Evolutionary conservation across 2,113 vertebrate species (phyloP), one percentile per base, ranked within the genome.

Genomic region (Platichthys stellatus): DNA sequence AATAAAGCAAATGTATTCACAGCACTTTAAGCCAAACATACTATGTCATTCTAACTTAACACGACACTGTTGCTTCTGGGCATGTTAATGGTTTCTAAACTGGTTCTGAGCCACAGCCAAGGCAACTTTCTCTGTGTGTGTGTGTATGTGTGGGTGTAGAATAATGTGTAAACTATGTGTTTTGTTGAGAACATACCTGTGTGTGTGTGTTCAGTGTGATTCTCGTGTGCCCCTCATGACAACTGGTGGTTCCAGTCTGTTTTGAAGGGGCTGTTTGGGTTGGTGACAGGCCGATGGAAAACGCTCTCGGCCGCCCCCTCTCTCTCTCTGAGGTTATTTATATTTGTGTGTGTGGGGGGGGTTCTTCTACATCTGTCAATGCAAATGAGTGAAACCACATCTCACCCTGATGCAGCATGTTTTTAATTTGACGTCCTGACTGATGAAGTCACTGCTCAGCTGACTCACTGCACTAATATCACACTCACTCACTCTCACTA

Each of bases 251-350:
- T 67, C 69, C 74, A 68, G 63, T 49, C 20, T 49, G 69, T 54
- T 76, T 74, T 81, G 47, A 38, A 60, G 72, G 59, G 57, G 15
- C 63, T 84, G 85, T 90, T 88, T 88, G 76, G 73, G 61, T 88
- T 72, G 64, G 72, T 38, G 80, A 72, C 61, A 23, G 65, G 56
- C 65, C 28, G 72, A 86, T 80, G 72, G 80, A 85, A 85, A 77
- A 53, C 54, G 64, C 76, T 84, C 35, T 40, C 17, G 9, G 69
- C 63, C 61, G 1, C 61, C 53, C 26, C 5, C 64, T 80, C 64
- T 21, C 3, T 28, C 65, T 28, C 26, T 31, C 65, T 53, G 23
- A 10, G 35, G 72, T 68, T 90, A 85, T 88, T 88, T 77, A 76
- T 88, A 88, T 11, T 11, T 31, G 28, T 31, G 28, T 31, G 28